phyloP scores from a whole-genome alignment of 2,113 vertebrate genomes.

The Otolemur garnettii region DNA sequence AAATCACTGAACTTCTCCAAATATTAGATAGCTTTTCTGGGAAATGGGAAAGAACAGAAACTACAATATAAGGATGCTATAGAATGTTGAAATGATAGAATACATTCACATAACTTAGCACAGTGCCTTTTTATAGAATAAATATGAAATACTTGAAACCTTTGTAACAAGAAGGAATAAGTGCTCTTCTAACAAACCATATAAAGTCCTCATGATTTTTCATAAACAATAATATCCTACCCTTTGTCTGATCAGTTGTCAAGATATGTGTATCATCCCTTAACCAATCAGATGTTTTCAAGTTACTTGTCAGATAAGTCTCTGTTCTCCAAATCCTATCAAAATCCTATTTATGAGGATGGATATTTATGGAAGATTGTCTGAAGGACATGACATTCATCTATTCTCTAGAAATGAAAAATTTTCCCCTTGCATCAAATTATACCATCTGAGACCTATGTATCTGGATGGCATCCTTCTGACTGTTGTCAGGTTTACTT shows the following conservation, averaged over 20 bases:
- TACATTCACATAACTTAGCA: constrained; percentile 7
- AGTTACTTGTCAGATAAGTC: constrained; percentile 49
- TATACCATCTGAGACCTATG: neutral
- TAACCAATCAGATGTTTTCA: neutral
- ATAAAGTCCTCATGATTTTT: neutral
- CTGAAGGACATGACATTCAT: neutral
- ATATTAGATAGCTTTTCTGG: constrained; percentile 31
- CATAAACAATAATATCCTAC: neutral
- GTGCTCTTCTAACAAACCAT: constrained; percentile 8
- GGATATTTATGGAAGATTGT: constrained; percentile 9
- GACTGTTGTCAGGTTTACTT: constrained; percentile 60
- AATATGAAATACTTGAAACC: neutral
- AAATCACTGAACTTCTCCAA: neutral
- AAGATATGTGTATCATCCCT: neutral
- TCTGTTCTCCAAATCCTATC: constrained; percentile 50
- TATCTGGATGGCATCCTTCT: constrained; percentile 1
- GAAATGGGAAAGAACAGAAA: neutral
- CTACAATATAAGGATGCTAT: neutral
- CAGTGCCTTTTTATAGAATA: neutral
- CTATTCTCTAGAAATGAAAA: constrained; percentile 32
- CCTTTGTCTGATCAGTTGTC: constrained; percentile 31
- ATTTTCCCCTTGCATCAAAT: constrained; percentile 30
- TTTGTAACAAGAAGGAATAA: neutral
- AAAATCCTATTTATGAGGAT: constrained; percentile 32
- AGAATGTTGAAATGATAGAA: neutral